Base-by-base conservation (phyloP, 2,888 invertebrate genomes). In the Molorchus minor region DNA sequence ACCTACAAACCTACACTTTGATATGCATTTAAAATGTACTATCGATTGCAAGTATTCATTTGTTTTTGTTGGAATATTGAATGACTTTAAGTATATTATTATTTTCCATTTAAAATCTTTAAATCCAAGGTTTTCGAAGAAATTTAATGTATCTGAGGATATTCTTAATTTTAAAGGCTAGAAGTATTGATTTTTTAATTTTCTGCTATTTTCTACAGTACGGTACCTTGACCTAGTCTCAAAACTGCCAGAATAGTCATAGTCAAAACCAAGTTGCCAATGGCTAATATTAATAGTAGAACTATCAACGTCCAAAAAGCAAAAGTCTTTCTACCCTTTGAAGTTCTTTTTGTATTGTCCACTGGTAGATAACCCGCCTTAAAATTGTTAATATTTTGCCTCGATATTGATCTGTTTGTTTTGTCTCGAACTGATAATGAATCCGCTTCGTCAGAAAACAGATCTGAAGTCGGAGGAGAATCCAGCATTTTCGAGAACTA, bases 201-300 rank as follows among this genome's bases (percentile, higher is more conserved):
- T n/a, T n/a, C n/a, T n/a, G n/a, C n/a, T n/a, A n/a, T n/a, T n/a
- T n/a, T n/a, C n/a, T n/a, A n/a, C n/a, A n/a, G n/a, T n/a, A n/a
- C n/a, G n/a, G 36, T 53, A 67, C 93, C 93, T 76, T 88, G 88
- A 0, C 93, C 93, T 58, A 95, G 84, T 57, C 91, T 83, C 38
- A 95, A 78, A 0, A 94, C 93, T 4, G 90, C 89, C 56, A 94
- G 84, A 51, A 95, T 91, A 0, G 91, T 90, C 35, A 93, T 84
- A 0, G 93, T 94, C 1, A 94, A 80, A 33, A 92, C 81, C 47
- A 94, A 83, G 81, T 94, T 94, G 8, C 92, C 92, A 36, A 92
- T 84, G 0, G 92, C 91, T 15, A 94, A 79, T 4, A 92, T 79
- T 53, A 91, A 85, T 4, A 92, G 78, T 30, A 92, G 80, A 41